Evolutionary conservation across 2,113 vertebrate genomes (phyloP), one percentile per base, ranked within the genome.

Genomic region (Ceyx margarethae): DNA sequence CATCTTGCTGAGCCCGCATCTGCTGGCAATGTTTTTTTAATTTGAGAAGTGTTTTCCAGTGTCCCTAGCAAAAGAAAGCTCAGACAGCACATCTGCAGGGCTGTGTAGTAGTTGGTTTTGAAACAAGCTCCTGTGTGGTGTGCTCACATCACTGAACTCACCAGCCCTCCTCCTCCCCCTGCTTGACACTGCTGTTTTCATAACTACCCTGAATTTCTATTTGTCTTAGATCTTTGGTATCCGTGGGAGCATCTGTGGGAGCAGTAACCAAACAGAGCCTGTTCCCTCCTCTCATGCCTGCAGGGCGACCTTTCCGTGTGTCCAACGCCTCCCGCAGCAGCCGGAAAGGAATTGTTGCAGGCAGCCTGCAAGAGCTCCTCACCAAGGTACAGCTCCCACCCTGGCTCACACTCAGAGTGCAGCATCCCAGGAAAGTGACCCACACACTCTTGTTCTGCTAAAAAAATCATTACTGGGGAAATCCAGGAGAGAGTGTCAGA

Each of bases 351-450:
- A 96, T 99, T 87, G 97, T 95, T 56, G 98, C 97, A 19, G 94
- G 95, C 79, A 98, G 93, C 23, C 96, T 98, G 72, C 89, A 97
- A 28, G 98, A 98, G 17, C 98, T 99, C 62, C 92, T 98, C 87
- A 96, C 88, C 90, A 98, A 98, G 98, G 98, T 99, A 96, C 0
- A 68, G 43, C 42, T 26, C 71, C 35, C 19, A 2, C 64, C 37
- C 42, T 21, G 45, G 4, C 9, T 82, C 48, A 56, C 54, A 58
- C 12, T 43, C 22, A 7, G 1, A 54, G 53, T 20, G 37, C 68
- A 74, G 22, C 7, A 10, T 12, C 17, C 43, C 56, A 60, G 56
- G 57, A 54, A 3, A 37, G 45, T 18, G 86, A 13, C 43, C 4
- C 64, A 69, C 16, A 29, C 20, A 3, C 12, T 42, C 12, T 13